These are phyloP conservation scores for Campodea augens DNA, from an alignment of 1,140 invertebrate genomes.

Conservation along the genomic window DNA sequence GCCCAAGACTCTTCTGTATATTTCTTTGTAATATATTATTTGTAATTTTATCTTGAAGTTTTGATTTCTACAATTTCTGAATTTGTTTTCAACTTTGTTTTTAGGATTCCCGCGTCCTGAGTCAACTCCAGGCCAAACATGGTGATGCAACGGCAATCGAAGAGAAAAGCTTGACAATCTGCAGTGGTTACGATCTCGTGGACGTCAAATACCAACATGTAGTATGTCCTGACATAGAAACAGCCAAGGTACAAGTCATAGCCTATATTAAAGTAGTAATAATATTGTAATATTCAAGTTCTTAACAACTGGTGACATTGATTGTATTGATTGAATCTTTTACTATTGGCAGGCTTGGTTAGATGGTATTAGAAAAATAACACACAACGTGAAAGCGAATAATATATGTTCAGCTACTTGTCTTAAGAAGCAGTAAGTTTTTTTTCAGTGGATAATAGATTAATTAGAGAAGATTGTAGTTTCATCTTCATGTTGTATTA, in stretches of 20 bases:
- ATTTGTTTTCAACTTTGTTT: slow-evolving; percentile 1
- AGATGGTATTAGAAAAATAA: slow-evolving; percentile 79
- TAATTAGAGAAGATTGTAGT: no score
- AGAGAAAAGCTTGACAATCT: slow-evolving; percentile 91
- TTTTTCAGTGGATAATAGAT: no score
- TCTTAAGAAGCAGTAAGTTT: slow-evolving; percentile 97
- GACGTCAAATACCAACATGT: slow-evolving; percentile 97
- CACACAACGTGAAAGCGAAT: slow-evolving; percentile 96
- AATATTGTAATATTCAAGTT: no score
- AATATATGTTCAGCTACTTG: slow-evolving; percentile 97
- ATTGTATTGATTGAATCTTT: not conserved
- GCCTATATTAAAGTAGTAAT: no score
- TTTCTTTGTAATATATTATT: no score
- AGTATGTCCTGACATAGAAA: slow-evolving; percentile 75
- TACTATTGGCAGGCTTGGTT: slow-evolving; percentile 68
- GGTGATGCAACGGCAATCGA: slow-evolving; percentile 77
- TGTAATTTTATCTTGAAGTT: no score
- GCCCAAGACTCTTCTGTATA: no score
- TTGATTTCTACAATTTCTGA: not conserved
- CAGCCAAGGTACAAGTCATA: slow-evolving; percentile 71
- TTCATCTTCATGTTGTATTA: no score
- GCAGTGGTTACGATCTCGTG: slow-evolving; percentile 96
- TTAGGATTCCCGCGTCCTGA: slow-evolving; percentile 66
- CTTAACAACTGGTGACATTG: not conserved
- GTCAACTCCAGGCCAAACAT: slow-evolving; percentile 57